Evolutionary conservation across 2,888 invertebrate genomes (phyloP).

Genomic region (Rotaria macrura): DNA sequence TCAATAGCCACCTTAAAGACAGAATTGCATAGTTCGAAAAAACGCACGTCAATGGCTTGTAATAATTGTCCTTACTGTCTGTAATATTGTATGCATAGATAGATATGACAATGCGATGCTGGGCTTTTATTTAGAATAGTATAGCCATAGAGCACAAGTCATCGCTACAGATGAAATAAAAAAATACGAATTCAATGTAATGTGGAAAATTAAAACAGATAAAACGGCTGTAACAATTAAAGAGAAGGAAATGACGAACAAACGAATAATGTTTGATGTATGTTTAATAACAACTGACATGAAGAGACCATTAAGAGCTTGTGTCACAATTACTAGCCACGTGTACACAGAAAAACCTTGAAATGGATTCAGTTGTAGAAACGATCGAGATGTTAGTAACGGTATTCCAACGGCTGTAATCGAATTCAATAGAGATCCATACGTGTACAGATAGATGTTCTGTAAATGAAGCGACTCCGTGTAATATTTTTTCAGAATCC

Average conservation of each 20-base stretch:
- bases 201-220: constrained; percentile 4
- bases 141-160: constrained; percentile 19
- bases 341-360: constrained; percentile 41
- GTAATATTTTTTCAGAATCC: constrained; percentile 43
- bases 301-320: constrained; percentile 44
- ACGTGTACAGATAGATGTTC: constrained; percentile 29
- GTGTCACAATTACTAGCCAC: constrained; percentile 40
- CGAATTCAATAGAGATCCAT: constrained; percentile 22
- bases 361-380: constrained; percentile 34
- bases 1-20: too few relatives aligned
- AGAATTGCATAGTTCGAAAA: too few relatives aligned
- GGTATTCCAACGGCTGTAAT: background rate
- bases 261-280: constrained; percentile 45
- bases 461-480: constrained; percentile 24
- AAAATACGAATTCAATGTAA: constrained; percentile 21
- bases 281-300: constrained; percentile 49
- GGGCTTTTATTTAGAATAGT: background rate
- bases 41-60: too few relatives aligned
- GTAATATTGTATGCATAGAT: too few relatives aligned
- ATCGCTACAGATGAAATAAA: constrained; percentile 10
- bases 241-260: constrained; percentile 37
- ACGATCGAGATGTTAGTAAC: background rate
- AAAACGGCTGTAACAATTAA: constrained; percentile 22
- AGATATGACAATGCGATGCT: too few relatives aligned
- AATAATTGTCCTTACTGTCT: too few relatives aligned